Evolutionary conservation across 1,140 invertebrate genomes (phyloP), one percentile per base, ranked within the genome.

Genomic region (Hycleus phaleratus): DNA sequence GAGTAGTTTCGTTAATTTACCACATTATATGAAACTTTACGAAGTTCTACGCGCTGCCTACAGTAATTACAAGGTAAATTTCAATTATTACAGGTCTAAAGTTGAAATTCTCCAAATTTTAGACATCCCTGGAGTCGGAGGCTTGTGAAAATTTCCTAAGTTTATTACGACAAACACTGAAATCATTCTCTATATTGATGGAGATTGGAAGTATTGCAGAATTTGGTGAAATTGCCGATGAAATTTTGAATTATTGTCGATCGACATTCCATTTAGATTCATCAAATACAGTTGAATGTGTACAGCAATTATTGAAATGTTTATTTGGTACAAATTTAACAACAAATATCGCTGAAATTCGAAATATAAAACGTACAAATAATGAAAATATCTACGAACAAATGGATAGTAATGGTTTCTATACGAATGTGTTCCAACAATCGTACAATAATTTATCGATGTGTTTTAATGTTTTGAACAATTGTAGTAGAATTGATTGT

Each of bases 241-340:
- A 95, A 70, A 73, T 94, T 26, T 76, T 95, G 0, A 77, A 74
- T 56, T 92, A 91, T 71, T 73, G 94, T 1, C 85, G 85, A 64
- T 79, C 80, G 3, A 84, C 87, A 0, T 82, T 94, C 57, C 71
- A 78, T 2, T 68, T 92, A 11, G 85, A 87, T 46, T 81, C 90
- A 0, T 82, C 84, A 3, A 71, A 76, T 1, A 85, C 89, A 0
- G 81, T 95, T 0, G 78, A 83, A 38, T 91, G 88, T 72, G 86
- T 94, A 0, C 85, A 89, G 26, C 90, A 93, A 77, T 68, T 95
- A 1, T 68, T 94, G 6, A 91, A 92, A 74, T 87, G 86, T 63
- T 73, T 94, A 2, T 94, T 93, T 75, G 85, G 86, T 1, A 86
- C 84, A 0, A 93, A 93, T 68, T 78, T 91, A 60, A 78, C 81